Conservation (phyloP, 2,797 vertebrate genomes). For the Epinephelus coioides region DNA sequence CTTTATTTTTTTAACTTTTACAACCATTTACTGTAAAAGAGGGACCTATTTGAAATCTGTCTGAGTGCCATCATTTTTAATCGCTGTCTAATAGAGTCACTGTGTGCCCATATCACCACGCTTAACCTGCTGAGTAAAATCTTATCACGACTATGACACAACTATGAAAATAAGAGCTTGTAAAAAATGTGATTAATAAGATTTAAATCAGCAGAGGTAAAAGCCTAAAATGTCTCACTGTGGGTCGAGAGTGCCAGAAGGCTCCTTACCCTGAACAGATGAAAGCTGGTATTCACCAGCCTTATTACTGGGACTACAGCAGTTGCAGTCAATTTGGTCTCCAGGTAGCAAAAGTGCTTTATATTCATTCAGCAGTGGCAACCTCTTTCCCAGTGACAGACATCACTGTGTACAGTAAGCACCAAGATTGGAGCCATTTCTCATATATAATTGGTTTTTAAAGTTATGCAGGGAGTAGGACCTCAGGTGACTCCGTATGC, state of each 20-base stretch:
- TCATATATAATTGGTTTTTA: slow-evolving; percentile 9
- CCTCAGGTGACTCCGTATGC: background rate
- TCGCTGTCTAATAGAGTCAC: too few species aligned
- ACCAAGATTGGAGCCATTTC: background rate
- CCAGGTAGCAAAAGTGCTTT: background rate
- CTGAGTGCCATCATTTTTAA: too few species aligned
- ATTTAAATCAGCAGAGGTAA: too few species aligned
- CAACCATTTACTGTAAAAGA: background rate
- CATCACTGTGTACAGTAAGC: background rate
- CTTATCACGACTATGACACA: too few species aligned
- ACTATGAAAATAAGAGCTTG: too few species aligned
- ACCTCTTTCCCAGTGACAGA: background rate
- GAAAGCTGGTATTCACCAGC: background rate
- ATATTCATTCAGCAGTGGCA: background rate
- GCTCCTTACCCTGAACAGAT: too few species aligned
- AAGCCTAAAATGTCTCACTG: background rate
- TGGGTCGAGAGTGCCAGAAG: background rate
- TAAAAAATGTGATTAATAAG: too few species aligned
- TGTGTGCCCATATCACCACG: too few species aligned
- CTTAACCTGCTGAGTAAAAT: too few species aligned
- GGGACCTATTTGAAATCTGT: too few species aligned
- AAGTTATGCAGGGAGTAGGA: background rate
- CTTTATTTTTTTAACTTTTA: background rate
- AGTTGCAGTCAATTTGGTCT: background rate
- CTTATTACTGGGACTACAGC: background rate